A percentile compares a stretch with the other conserved stretches of the same genome.
Conservation (phyloP, 2,888 invertebrate genomes). For the Gastracanthus pulcherrimus region DNA sequence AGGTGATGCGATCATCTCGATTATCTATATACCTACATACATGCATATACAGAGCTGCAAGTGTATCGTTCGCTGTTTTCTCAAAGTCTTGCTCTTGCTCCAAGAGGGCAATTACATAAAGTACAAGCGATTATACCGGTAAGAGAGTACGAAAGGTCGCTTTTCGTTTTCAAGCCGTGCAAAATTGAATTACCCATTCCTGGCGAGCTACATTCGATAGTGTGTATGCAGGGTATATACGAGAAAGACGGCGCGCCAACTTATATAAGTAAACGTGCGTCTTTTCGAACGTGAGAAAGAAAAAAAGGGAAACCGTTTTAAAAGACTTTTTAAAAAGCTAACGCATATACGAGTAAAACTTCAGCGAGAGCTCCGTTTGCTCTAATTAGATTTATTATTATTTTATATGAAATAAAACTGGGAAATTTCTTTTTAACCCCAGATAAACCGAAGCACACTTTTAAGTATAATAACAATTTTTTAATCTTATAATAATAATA, state of each 20-base stretch:
- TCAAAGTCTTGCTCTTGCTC: conserved; percentile 15
- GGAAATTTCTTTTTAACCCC: too few species aligned
- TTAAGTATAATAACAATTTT: conserved; percentile 12
- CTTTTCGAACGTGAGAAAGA: too few species aligned
- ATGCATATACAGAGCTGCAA: not conserved
- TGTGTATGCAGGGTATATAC: not conserved
- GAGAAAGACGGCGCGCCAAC: too few species aligned
- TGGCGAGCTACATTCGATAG: not conserved
- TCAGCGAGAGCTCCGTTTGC: too few species aligned
- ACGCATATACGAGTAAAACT: too few species aligned
- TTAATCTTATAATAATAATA: conserved; percentile 34
- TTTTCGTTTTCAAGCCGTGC: conserved; percentile 47
- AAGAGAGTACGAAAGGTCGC: conserved; percentile 56
- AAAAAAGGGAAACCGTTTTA: too few species aligned
- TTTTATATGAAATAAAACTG: too few species aligned
- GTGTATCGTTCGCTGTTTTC: conserved; percentile 54
- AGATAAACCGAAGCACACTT: too few species aligned
- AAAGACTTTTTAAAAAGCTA: too few species aligned
- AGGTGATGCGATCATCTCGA: conserved; percentile 44
- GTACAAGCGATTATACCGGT: conserved; percentile 58
- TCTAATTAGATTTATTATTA: too few species aligned
- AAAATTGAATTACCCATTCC: conserved; percentile 63
- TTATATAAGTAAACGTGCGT: too few species aligned
- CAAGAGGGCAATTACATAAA: conserved; percentile 57
- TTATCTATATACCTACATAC: not conserved